Evolutionary conservation across 2,888 invertebrate species (phyloP).

Genomic region (Cryptosula pallasiana): DNA sequence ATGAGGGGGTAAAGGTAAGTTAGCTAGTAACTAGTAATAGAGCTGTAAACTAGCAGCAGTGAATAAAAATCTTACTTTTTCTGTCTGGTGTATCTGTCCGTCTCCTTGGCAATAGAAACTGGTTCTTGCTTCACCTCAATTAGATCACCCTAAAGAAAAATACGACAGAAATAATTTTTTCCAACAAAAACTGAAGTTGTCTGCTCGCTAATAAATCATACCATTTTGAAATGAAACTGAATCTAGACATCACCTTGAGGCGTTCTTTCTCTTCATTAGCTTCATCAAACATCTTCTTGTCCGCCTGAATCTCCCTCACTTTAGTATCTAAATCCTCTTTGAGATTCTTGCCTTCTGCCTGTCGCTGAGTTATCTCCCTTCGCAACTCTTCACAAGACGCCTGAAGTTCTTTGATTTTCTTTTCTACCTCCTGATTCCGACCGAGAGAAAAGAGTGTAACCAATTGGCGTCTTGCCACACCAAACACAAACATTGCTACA

Average conservation of each 20-base stretch:
- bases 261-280: conserved; percentile 41
- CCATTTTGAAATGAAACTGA: too few relatives aligned
- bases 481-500: too few relatives aligned
- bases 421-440: conserved; percentile 52
- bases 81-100: conserved; percentile 45
- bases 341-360: conserved; percentile 45
- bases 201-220: too few relatives aligned
- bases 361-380: conserved; percentile 48
- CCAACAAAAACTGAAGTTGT: too few relatives aligned
- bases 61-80: conserved; percentile 46
- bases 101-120: conserved; percentile 46
- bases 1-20: too few relatives aligned
- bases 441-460: too few relatives aligned
- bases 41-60: too few relatives aligned
- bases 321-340: conserved; percentile 45
- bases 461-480: too few relatives aligned
- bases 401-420: conserved; percentile 50
- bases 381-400: conserved; percentile 45
- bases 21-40: too few relatives aligned
- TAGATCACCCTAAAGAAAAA: conserved; percentile 43
- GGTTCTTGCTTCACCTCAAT: conserved; percentile 46
- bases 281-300: conserved; percentile 42
- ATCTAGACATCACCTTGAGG: conserved; percentile 37
- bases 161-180: too few relatives aligned
- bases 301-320: conserved; percentile 34